These are phyloP conservation scores for Phenganax marumi DNA, from an alignment of 92 coral and sea anemone genomes.

Conservation along the genomic window DNA sequence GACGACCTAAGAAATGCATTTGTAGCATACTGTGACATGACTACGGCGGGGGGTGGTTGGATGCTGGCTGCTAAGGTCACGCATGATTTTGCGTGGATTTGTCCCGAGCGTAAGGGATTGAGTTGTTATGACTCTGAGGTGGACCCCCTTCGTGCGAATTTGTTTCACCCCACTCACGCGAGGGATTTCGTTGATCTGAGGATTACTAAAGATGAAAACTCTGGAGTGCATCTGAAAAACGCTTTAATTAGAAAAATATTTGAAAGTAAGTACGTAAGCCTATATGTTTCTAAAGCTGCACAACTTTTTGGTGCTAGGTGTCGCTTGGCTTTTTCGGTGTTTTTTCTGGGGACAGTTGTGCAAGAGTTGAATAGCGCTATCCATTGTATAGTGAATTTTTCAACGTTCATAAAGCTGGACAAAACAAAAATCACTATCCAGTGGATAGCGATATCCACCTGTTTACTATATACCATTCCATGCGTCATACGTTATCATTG, in stretches of 20 bases:
- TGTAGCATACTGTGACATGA: slow-evolving; percentile 61
- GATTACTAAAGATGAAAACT: slow-evolving; percentile 49
- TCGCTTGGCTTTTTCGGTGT: not conserved
- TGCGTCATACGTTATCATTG: no score
- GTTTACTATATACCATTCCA: no score
- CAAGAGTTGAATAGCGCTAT: no score
- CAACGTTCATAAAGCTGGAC: no score
- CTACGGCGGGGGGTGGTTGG: slow-evolving; percentile 61
- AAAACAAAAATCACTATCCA: no score
- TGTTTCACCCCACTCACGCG: slow-evolving; percentile 54
- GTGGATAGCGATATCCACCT: no score
- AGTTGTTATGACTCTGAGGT: slow-evolving; percentile 42
- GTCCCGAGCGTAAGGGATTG: slow-evolving; percentile 56
- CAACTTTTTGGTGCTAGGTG: not conserved
- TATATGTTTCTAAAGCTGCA: no score
- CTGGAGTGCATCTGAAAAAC: slow-evolving; percentile 57
- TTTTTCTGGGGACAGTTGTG: no score
- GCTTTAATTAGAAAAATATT: slow-evolving; percentile 50
- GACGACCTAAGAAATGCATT: slow-evolving; percentile 47
- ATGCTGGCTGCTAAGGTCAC: slow-evolving; percentile 54
- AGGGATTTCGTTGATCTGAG: slow-evolving; percentile 51
- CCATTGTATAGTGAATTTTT: no score
- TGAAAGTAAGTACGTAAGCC: slow-evolving; percentile 17
- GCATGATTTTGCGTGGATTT: slow-evolving; percentile 58
- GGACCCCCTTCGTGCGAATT: slow-evolving; percentile 48